phyloP scores from a whole-genome alignment of 2,888 invertebrate species.

The Oxycera nigricornis region DNA sequence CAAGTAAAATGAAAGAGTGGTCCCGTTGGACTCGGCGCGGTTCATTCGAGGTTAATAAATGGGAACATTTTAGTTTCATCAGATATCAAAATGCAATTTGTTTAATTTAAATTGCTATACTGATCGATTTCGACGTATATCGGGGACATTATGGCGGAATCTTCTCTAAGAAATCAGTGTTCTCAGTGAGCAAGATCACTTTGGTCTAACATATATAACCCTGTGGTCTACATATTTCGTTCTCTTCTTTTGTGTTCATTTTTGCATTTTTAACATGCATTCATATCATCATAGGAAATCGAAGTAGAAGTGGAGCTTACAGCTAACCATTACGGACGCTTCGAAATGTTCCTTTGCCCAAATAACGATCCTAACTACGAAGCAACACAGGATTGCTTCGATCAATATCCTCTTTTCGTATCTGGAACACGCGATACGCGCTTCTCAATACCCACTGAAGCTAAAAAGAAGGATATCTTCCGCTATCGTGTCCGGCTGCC shows the following conservation, averaged over 20 bases:
- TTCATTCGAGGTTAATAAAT: too few relatives aligned
- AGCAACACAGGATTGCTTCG: constrained; percentile 83
- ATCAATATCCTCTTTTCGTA: constrained; percentile 77
- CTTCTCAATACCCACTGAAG: constrained; percentile 75
- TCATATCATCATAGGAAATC: constrained; percentile 69
- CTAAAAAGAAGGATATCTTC: constrained; percentile 71
- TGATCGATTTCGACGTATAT: too few relatives aligned
- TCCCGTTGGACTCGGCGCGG: too few relatives aligned
- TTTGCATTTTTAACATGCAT: neutral
- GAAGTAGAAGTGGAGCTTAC: constrained; percentile 87
- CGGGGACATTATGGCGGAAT: too few relatives aligned
- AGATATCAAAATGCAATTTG: too few relatives aligned
- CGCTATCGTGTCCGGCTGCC: constrained; percentile 81
- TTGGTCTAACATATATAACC: too few relatives aligned
- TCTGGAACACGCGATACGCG: constrained; percentile 75
- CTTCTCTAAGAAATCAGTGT: too few relatives aligned
- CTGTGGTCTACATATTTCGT: too few relatives aligned
- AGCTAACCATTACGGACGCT: constrained; percentile 87
- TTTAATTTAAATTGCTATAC: too few relatives aligned
- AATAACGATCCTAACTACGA: constrained; percentile 81
- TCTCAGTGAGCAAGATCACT: too few relatives aligned
- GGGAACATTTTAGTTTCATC: too few relatives aligned
- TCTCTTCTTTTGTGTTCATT: too few relatives aligned
- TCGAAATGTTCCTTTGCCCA: constrained; percentile 85
- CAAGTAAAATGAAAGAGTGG: neutral